Evolutionary conservation across 1,140 invertebrate genomes (phyloP), one percentile per base, ranked within the genome.

Genomic region (Monomorium pharaonis): DNA sequence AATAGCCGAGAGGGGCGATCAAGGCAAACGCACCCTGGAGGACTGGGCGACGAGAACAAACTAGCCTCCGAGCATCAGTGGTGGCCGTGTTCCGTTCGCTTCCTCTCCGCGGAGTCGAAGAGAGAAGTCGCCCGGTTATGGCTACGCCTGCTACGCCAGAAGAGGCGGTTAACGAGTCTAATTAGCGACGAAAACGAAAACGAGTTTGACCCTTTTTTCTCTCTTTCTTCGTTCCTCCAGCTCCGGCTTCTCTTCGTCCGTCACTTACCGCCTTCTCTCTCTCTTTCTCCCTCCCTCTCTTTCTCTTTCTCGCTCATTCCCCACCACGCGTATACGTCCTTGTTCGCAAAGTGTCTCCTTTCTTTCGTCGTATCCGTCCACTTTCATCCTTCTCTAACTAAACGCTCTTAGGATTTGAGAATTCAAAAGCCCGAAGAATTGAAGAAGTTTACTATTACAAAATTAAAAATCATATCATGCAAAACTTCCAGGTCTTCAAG

Each of bases 161-260:
- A 89, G 93, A 91, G 92, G 92, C 93, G 93, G 94, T 94, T 94
- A 95, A 95, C 93, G 94, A 95, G 94, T 94, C 94, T 95, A 95
- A 95, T 95, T 95, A 95, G 95, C 94, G 93, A 95, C 94, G 94
- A 95, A 95, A 95, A 95, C 94, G 94, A 95, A 94, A 95, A 95
- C 95, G 94, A 95, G 94, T 95, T 95, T 94, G 90, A 92, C 92
- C 91, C 93, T 92, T 95, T 94, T 94, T 95, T 93, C 89, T 87
- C 88, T 86, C 86, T 92, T 94, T 92, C 88, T 86, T 84, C 62
- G 67, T 84, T 90, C 88, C 80, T 88, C 88, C 65, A 47, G 60
- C 65, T 80, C 54, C 42, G 60, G 10, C 63, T 67, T n/a, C 33
- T 44, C 33, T 67, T 67, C 62, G 33, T 67, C 69, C 37, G 30